Evolutionary conservation across 2,888 invertebrate species (phyloP).

Genomic region (Eueremaeus valkanovi): DNA sequence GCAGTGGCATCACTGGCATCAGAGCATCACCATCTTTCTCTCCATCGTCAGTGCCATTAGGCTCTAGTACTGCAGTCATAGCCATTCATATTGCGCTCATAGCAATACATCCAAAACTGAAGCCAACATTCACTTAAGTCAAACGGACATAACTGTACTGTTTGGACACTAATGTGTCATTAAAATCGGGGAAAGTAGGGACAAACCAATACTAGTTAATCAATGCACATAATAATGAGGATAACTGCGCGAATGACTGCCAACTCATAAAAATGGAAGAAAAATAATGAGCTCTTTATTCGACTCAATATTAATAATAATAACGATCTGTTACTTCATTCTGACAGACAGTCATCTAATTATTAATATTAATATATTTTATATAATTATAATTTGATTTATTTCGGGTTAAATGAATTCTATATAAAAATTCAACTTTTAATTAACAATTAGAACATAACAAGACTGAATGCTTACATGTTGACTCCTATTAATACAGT

Average conservation of each 20-base stretch:
- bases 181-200: not conserved
- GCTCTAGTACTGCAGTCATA: not conserved
- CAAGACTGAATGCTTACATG: too few relatives aligned
- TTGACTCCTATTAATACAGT: too few relatives aligned
- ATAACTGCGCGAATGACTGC: not conserved
- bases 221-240: conserved; percentile 29
- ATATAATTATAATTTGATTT: too few relatives aligned
- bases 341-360: too few relatives aligned
- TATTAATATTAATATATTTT: too few relatives aligned
- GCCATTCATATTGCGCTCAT: not conserved
- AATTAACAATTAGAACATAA: too few relatives aligned
- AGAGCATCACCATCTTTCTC: not conserved
- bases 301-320: not conserved
- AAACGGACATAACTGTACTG: conserved; percentile 12
- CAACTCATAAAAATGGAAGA: not conserved
- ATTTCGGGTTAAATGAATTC: too few relatives aligned
- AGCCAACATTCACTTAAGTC: conserved; percentile 8
- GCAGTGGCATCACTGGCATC: not conserved
- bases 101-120: conserved; percentile 2
- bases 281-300: not conserved
- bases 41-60: conserved; percentile 27
- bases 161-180: conserved; percentile 24
- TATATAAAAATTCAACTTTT: too few relatives aligned
- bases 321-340: too few relatives aligned
- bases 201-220: conserved; percentile 21